phyloP scores from a whole-genome alignment of 2,797 vertebrate genomes.

The Silurus lanzhouensis region DNA sequence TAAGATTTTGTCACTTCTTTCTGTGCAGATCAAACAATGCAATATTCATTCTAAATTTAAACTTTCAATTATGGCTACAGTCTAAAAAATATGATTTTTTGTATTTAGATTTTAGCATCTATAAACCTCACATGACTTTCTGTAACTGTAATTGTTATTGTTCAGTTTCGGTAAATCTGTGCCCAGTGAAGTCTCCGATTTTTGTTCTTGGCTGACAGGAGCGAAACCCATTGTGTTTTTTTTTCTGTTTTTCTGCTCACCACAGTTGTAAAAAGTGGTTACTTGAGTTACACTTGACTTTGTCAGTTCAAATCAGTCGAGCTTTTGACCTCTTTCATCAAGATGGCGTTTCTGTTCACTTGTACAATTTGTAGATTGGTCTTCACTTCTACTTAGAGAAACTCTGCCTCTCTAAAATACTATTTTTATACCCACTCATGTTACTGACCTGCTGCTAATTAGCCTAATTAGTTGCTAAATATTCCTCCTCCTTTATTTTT shows the following conservation, averaged over 20 bases:
- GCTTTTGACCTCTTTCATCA: not conserved
- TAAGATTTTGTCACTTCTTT: not conserved
- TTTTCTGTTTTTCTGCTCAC: not conserved
- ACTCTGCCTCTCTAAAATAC: no score
- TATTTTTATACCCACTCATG: no score
- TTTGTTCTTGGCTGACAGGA: not conserved
- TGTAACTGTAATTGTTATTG: not conserved
- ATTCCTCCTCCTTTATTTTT: no score
- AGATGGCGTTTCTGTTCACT: not conserved
- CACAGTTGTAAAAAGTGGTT: not conserved
- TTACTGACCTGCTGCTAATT: no score
- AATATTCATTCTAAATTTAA: not conserved
- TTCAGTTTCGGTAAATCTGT: not conserved
- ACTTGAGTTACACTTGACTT: not conserved
- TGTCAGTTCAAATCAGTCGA: no score
- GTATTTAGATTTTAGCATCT: not conserved
- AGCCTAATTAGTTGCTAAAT: no score
- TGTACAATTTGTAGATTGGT: no score
- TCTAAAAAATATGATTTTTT: not conserved
- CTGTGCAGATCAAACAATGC: not conserved
- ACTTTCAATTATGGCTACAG: not conserved
- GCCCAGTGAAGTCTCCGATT: not conserved
- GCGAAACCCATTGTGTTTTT: not conserved
- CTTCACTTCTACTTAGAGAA: no score
- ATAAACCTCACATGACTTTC: not conserved